Evolutionary conservation across 2,113 vertebrate species (phyloP).

Genomic region (Xiphias gladius): DNA sequence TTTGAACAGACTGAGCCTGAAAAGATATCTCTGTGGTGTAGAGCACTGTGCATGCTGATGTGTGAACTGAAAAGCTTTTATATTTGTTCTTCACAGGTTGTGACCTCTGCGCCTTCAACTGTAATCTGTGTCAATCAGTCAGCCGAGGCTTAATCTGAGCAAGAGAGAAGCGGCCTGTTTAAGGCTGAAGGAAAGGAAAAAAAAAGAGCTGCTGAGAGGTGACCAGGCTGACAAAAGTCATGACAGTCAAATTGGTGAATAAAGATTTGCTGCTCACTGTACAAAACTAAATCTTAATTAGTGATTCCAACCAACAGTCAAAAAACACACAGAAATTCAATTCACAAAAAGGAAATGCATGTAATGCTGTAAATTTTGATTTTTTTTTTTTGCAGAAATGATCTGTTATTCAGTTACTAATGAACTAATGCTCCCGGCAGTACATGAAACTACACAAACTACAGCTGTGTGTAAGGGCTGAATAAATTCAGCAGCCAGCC

Average conservation of each 20-base stretch:
- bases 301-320: background rate
- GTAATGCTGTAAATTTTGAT: background rate
- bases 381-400: background rate
- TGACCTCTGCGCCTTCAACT: conserved; percentile 73
- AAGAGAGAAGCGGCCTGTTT: conserved; percentile 54
- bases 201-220: conserved; percentile 25
- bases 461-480: background rate
- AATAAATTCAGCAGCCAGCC: background rate
- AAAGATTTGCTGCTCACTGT: conserved; percentile 14
- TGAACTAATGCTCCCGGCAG: background rate
- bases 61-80: conserved; percentile 46
- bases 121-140: conserved; percentile 80
- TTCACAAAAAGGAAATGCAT: background rate
- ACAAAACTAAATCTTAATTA: background rate
- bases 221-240: conserved; percentile 16
- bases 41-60: conserved; percentile 12
- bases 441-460: background rate
- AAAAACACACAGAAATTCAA: background rate
- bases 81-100: conserved; percentile 62
- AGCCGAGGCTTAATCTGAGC: conserved; percentile 72
- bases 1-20: no score
- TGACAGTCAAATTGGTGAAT: background rate
- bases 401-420: background rate
- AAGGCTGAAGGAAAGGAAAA: conserved; percentile 33
- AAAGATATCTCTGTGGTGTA: background rate